phyloP scores from a whole-genome alignment of 1,140 invertebrate genomes.

The Acromyrmex charruanus region DNA sequence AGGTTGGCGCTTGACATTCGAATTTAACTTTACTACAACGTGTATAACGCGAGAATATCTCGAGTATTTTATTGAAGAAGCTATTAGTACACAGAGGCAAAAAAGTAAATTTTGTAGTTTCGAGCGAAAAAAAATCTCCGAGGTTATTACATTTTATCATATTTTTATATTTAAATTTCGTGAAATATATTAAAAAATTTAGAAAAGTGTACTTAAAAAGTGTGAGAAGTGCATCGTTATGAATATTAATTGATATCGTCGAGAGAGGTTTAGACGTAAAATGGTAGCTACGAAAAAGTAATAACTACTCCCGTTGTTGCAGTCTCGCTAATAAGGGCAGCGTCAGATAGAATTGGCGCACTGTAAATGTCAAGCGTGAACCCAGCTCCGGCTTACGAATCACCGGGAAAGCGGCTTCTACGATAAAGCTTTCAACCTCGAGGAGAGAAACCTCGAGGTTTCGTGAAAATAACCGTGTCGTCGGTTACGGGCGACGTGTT shows the following conservation, averaged over 20 bases:
- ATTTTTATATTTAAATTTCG: slow-evolving; percentile 4
- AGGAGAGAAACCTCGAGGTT: background rate
- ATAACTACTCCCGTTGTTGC: background rate
- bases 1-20: slow-evolving; percentile 27
- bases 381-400: slow-evolving; percentile 45
- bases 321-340: background rate
- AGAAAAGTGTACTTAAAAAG: background rate
- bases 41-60: background rate
- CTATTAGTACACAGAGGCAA: background rate
- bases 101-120: background rate
- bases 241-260: background rate
- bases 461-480: slow-evolving; percentile 10
- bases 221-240: background rate
- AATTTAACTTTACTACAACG: background rate
- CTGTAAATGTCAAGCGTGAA: slow-evolving; percentile 34
- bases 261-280: background rate
- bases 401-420: slow-evolving; percentile 48
- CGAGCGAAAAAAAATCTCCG: background rate
- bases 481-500: background rate
- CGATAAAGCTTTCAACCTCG: slow-evolving; percentile 15
- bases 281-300: background rate
- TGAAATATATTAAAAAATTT: background rate
- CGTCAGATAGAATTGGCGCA: slow-evolving; percentile 26
- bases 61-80: background rate
- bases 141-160: background rate